phyloP scores from a whole-genome alignment of 1,140 invertebrate species.

The Lanistes nyassanus region DNA sequence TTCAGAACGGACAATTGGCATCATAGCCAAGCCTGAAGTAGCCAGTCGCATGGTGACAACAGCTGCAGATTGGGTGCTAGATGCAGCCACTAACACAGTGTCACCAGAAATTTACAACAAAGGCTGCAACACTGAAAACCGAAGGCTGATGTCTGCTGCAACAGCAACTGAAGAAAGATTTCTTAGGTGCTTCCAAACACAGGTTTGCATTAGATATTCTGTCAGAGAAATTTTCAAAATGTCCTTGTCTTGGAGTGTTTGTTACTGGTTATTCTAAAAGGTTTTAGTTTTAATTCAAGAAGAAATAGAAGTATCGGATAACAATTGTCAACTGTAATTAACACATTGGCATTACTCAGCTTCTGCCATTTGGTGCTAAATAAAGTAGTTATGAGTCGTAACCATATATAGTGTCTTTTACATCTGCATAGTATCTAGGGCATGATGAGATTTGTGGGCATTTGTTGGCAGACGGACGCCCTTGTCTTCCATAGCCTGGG shows the following conservation, averaged over 20 bases:
- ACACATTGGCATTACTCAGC: too few species aligned
- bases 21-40: constrained; percentile 52
- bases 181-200: constrained; percentile 20
- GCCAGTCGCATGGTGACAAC: constrained; percentile 49
- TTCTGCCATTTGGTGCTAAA: too few species aligned
- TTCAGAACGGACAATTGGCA: constrained; percentile 47
- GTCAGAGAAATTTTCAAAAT: too few species aligned
- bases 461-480: constrained; percentile 49
- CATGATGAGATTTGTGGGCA: too few species aligned
- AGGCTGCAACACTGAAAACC: constrained; percentile 59
- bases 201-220: constrained; percentile 6
- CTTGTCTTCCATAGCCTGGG: constrained; percentile 54
- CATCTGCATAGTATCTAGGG: too few species aligned
- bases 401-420: too few species aligned
- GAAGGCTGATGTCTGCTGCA: constrained; percentile 36
- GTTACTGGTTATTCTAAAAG: too few species aligned
- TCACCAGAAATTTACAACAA: constrained; percentile 51
- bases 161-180: constrained; percentile 57
- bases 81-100: constrained; percentile 58
- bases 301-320: too few species aligned
- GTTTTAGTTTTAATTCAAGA: too few species aligned
- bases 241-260: too few species aligned
- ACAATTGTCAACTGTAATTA: too few species aligned
- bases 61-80: constrained; percentile 56
- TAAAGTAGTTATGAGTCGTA: too few species aligned